These are phyloP conservation scores for Odobenus rosmarus DNA, from an alignment of 2,113 vertebrate genomes.

Conservation along the genomic window DNA sequence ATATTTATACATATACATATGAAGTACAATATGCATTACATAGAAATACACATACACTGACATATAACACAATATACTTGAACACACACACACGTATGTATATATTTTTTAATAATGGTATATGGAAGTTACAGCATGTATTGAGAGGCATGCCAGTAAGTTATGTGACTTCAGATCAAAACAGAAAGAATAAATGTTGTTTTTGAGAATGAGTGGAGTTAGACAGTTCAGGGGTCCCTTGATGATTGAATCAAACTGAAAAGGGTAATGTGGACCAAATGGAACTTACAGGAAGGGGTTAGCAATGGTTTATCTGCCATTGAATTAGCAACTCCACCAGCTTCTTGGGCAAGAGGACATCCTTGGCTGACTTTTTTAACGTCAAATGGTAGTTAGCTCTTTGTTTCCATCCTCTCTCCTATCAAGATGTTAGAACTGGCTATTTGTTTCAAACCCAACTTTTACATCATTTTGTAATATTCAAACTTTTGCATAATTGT, in stretches of 20 bases:
- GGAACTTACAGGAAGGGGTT: not conserved
- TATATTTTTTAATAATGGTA: not conserved
- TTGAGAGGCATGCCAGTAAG: not conserved
- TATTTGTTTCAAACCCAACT: constrained; percentile 6
- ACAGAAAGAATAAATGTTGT: not conserved
- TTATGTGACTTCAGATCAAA: not conserved
- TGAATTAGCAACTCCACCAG: not conserved
- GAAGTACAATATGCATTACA: not conserved
- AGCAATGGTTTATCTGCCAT: not conserved
- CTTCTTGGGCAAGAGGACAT: not conserved
- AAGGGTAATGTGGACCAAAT: not conserved
- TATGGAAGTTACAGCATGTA: not conserved
- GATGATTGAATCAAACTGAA: not conserved
- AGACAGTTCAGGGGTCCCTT: not conserved
- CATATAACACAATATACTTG: not conserved
- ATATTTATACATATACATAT: not conserved
- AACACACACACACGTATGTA: too few relatives aligned
- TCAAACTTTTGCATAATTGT: not conserved
- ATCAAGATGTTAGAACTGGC: not conserved
- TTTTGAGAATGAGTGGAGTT: not conserved
- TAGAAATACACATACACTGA: too few relatives aligned
- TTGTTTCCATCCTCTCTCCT: not conserved
- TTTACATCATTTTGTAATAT: not conserved
- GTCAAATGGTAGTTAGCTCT: not conserved
- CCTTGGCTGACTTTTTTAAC: not conserved